Evolutionary conservation across 2,888 invertebrate genomes (phyloP).

Genomic region (Vanessa cardui): DNA sequence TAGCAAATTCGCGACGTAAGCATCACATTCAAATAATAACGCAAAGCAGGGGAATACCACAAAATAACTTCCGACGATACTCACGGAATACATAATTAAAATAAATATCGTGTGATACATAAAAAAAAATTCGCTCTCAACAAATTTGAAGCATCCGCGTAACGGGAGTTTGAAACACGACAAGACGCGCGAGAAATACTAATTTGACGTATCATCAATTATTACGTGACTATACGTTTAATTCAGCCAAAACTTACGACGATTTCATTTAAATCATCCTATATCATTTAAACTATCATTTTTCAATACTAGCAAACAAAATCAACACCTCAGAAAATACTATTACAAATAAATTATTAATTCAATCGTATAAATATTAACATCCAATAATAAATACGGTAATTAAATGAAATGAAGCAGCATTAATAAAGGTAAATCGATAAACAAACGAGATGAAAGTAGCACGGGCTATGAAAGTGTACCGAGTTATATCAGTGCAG

Average conservation of each 20-base stretch:
- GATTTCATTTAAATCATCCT: neutral
- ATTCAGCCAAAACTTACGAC: slow-evolving; percentile 28
- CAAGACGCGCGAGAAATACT: slow-evolving; percentile 43
- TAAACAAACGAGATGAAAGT: slow-evolving; percentile 34
- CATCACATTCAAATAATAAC: neutral
- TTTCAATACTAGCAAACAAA: neutral
- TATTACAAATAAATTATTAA: neutral
- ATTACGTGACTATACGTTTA: slow-evolving; percentile 42
- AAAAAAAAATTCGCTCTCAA: slow-evolving; percentile 16
- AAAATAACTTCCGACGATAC: slow-evolving; percentile 17
- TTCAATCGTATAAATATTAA: neutral
- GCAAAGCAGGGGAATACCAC: slow-evolving; percentile 23
- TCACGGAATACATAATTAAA: slow-evolving; percentile 22
- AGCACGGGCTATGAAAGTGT: slow-evolving; percentile 33
- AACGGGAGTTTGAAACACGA: slow-evolving; percentile 44
- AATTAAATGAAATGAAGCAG: neutral
- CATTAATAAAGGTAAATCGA: slow-evolving; percentile 11
- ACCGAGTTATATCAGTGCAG: slow-evolving; percentile 19
- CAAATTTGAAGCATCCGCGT: slow-evolving; percentile 40
- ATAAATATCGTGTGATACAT: slow-evolving; percentile 22
- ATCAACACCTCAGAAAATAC: neutral
- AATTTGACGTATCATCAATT: slow-evolving; percentile 42
- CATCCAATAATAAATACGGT: neutral
- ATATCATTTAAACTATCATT: neutral
- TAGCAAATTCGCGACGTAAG: slow-evolving; percentile 1